These are phyloP conservation scores for Lasiommata megera DNA, from an alignment of 2,888 invertebrate species.

Conservation along the genomic window DNA sequence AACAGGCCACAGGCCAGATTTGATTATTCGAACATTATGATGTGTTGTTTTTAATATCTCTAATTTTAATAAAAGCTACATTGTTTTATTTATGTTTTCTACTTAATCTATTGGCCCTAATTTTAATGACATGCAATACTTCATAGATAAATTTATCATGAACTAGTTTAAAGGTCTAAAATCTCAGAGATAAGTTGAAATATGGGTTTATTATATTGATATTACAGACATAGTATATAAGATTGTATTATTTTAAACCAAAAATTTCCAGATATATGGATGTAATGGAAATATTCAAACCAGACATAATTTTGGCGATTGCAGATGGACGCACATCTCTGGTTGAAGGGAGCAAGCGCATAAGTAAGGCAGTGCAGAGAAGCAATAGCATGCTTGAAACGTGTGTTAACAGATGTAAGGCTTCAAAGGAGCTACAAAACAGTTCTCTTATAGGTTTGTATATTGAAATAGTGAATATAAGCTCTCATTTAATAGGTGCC, in stretches of 20 bases:
- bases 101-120: neutral
- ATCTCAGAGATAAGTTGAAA: neutral
- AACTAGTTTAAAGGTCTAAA: neutral
- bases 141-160: neutral
- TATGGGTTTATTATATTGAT: too few relatives aligned
- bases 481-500: neutral
- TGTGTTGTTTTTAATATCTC: too few relatives aligned
- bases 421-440: slow-evolving; percentile 69
- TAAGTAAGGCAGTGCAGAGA: slow-evolving; percentile 86
- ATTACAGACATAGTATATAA: too few relatives aligned
- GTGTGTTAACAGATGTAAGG: slow-evolving; percentile 84
- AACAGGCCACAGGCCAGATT: too few relatives aligned
- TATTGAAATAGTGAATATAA: neutral
- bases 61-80: too few relatives aligned
- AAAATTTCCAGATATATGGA: slow-evolving; percentile 85
- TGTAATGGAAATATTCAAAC: slow-evolving; percentile 87
- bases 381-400: slow-evolving; percentile 84
- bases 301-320: slow-evolving; percentile 90
- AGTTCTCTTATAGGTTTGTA: slow-evolving; percentile 61
- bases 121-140: neutral
- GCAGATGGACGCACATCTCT: slow-evolving; percentile 88
- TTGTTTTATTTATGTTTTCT: too few relatives aligned
- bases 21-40: too few relatives aligned
- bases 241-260: slow-evolving; percentile 7
- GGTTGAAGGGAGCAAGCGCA: slow-evolving; percentile 85